Percentiles rank a stretch among this genome's conserved stretches.
phyloP scores from a whole-genome alignment of 1,140 invertebrate genomes.

The Tribolium madens region DNA sequence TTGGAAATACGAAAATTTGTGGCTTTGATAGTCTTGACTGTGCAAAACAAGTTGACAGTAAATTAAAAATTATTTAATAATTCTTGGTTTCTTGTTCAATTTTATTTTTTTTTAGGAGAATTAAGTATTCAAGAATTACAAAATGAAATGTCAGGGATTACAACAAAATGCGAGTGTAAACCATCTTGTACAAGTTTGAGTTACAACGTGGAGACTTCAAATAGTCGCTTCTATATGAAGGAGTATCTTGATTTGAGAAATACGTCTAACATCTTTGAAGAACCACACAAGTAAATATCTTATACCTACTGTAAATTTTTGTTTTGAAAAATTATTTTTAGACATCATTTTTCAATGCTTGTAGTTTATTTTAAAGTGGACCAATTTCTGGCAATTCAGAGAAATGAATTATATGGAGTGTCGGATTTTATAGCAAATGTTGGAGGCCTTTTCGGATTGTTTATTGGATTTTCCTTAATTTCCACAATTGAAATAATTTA shows the following conservation, averaged over 20 bases:
- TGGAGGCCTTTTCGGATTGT: slow-evolving; percentile 74
- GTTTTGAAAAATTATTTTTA: slow-evolving; percentile 51
- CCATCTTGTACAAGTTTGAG: slow-evolving; percentile 74
- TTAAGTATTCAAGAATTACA: background rate
- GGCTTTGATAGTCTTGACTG: slow-evolving; percentile 64
- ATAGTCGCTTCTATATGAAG: slow-evolving; percentile 67
- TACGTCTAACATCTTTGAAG: background rate
- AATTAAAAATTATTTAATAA: background rate
- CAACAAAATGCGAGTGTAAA: slow-evolving; percentile 70
- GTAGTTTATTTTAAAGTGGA: slow-evolving; percentile 72
- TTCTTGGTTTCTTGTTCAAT: background rate
- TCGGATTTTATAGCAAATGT: slow-evolving; percentile 75
- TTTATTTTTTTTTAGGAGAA: background rate
- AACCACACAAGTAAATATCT: background rate
- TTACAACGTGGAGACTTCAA: slow-evolving; percentile 75
- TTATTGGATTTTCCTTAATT: slow-evolving; percentile 75
- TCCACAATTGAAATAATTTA: slow-evolving; percentile 75
- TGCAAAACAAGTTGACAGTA: background rate
- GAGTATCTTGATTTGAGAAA: slow-evolving; percentile 26
- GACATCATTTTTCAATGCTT: slow-evolving; percentile 64
- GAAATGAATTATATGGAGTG: slow-evolving; percentile 73
- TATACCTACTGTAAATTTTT: background rate
- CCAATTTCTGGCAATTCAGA: slow-evolving; percentile 72
- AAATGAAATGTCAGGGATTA: background rate
- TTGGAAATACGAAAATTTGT: slow-evolving; percentile 71